Evolutionary conservation across 2,113 vertebrate species (phyloP).

Genomic region (Prinia subflava): DNA sequence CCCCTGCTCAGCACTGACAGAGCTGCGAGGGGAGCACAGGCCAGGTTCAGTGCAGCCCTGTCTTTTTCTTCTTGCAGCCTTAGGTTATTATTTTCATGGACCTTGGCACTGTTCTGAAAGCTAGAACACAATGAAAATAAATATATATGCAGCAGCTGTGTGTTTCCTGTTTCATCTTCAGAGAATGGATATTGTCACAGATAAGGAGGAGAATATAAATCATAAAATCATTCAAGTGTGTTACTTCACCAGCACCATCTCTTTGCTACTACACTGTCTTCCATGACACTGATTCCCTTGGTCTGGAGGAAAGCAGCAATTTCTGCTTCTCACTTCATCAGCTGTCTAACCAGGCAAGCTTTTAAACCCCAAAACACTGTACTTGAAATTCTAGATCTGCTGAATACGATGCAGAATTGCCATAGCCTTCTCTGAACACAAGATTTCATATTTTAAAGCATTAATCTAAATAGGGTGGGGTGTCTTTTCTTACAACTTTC

Average conservation of each 20-base stretch:
- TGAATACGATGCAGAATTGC: not conserved
- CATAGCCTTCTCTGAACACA: not conserved
- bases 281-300: conserved; percentile 44
- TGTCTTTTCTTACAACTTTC: not conserved
- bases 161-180: conserved; percentile 51
- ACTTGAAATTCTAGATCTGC: not conserved
- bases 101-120: conserved; percentile 13
- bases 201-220: conserved; percentile 55
- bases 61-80: not conserved
- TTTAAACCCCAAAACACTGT: conserved; percentile 33
- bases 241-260: not conserved
- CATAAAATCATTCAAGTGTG: conserved; percentile 44
- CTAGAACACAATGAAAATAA: conserved; percentile 50
- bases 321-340: conserved; percentile 51
- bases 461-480: not conserved
- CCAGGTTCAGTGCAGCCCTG: not conserved
- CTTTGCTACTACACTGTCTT: conserved; percentile 16
- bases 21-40: not conserved
- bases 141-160: conserved; percentile 16
- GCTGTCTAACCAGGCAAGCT: conserved; percentile 42
- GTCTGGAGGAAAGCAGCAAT: conserved; percentile 35
- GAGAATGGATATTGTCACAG: conserved; percentile 56
- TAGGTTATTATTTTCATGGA: conserved; percentile 13
- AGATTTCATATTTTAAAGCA: not conserved
- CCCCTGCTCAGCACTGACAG: not conserved